Evolutionary conservation across 2,888 invertebrate genomes (phyloP), one percentile per base, ranked within the genome.

Genomic region (Aphidius colemani): DNA sequence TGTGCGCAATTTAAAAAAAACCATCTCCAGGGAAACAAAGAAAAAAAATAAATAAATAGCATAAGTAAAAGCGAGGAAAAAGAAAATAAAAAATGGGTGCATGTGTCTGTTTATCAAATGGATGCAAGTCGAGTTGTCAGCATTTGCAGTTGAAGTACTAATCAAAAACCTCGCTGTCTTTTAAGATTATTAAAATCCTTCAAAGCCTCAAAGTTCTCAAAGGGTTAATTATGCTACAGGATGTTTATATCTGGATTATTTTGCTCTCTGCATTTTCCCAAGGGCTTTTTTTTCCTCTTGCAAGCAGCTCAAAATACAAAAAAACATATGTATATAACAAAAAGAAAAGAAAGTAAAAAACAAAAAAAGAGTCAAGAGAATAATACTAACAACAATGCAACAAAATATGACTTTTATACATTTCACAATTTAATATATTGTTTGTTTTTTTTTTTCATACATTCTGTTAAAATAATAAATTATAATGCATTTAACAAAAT

Each of bases 141-240:
- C 72, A 71, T 73, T 66, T 71, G 68, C 68, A 69, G 68, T 69
- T 73, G 74, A 76, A 77, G 74, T 74, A 77, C 75, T 78, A 79
- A 79, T 78, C 77, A 78, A 72, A 73, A 65, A 65, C 69, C 74
- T 69, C 70, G 69, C 70, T 77, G 77, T 79, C 79, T 78, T 77
- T 79, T 78, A 79, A 79, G 79, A 79, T 78, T 77, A 79, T 78
- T 78, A 79, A 80, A 80, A 78, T 79, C 70, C 75, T 71, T 77
- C 79, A 76, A 75, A 77, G 79, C 79, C 73, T 76, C 77, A 72
- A 76, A 74, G 75, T 78, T 71, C 76, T 79, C 81, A 81, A 81
- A 81, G 80, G 80, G 81, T 80, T 82, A 82, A 82, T 82, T 80
- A 80, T 80, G 75, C 77, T 72, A 71, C 78, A 71, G 77, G 73